A percentile compares a stretch with the other conserved stretches of the same genome.
Evolutionary conservation across 2,797 vertebrate species (phyloP).

Genomic region (Chiroxiphia lanceolata): DNA sequence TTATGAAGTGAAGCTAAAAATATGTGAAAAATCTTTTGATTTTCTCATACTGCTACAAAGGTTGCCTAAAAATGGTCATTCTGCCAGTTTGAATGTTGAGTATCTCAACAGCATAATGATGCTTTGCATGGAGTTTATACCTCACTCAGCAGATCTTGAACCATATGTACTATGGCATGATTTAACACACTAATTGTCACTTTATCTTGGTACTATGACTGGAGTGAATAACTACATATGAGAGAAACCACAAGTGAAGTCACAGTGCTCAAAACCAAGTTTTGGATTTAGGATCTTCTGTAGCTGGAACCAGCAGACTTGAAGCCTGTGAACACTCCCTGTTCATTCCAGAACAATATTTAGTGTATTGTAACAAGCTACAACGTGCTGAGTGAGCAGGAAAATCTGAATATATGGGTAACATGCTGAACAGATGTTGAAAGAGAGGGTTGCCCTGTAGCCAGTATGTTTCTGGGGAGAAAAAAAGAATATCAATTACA

Average conservation of each 20-base stretch:
- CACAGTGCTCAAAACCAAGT: background rate
- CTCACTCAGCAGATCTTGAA: background rate
- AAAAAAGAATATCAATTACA: background rate
- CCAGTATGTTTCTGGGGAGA: background rate
- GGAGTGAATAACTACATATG: background rate
- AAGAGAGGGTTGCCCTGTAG: background rate
- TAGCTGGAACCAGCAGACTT: background rate
- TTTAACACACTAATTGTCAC: background rate
- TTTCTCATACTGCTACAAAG: background rate
- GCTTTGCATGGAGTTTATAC: background rate
- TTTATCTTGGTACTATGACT: background rate
- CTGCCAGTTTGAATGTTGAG: background rate
- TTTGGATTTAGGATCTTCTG: background rate
- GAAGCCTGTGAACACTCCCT: background rate
- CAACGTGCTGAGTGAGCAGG: slow-evolving; percentile 23
- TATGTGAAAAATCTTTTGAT: background rate
- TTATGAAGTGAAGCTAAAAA: background rate
- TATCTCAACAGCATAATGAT: background rate
- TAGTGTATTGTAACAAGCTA: background rate
- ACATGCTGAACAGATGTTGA: slow-evolving; percentile 12
- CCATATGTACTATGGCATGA: background rate
- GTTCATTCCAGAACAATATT: background rate
- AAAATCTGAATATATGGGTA: slow-evolving; percentile 17
- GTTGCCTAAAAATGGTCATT: background rate
- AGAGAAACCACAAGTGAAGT: background rate